Evolutionary conservation across 2,888 invertebrate genomes (phyloP), one percentile per base, ranked within the genome.

Genomic region (Drosophila neutralis): DNA sequence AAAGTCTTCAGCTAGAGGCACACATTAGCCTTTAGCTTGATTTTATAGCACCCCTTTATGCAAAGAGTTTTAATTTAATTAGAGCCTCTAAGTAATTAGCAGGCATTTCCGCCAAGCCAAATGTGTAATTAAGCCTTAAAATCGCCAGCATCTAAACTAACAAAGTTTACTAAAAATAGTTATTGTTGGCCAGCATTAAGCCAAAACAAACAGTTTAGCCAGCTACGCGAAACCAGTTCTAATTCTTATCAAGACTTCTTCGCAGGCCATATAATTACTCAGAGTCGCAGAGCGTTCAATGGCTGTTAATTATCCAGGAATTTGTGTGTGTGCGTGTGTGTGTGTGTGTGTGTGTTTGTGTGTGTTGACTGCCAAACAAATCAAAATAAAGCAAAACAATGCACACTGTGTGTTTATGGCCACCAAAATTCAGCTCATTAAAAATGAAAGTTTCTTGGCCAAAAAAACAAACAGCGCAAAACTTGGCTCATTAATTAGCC

Each of bases 211-310:
- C 21, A 45, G 38, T 33, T 40, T 57, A 21, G 57, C 57, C 40
- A 42, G 21, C 64, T 49, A 38, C 60, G 36, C 40, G 63, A 85
- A 86, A 88, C 85, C 88, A 86, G 85, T 86, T 86, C 85, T 71
- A 88, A 67, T 86, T 86, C 88, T 86, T 88, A 86, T 86, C 85
- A 85, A 85, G 83, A 66, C 73, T 66, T 76, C 85, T 82, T 87
- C 81, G 69, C 83, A 67, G 74, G 59, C 72, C 73, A 84, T 87
- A 83, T 86, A 86, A 86, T 86, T 88, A 86, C 85, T 80, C 88
- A 82, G 69, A 71, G 79, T 69, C 67, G 38, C 51, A 40, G 64
- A 66, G 58, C 84, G 75, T 87, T 83, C 87, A 84, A 83, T 86
- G 84, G 69, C 80, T 73, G 82, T 86, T 88, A 86, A 88, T 86